These are phyloP conservation scores for Shinisaurus crocodilurus DNA, from an alignment of 2,113 vertebrate genomes.

Conservation along the genomic window DNA sequence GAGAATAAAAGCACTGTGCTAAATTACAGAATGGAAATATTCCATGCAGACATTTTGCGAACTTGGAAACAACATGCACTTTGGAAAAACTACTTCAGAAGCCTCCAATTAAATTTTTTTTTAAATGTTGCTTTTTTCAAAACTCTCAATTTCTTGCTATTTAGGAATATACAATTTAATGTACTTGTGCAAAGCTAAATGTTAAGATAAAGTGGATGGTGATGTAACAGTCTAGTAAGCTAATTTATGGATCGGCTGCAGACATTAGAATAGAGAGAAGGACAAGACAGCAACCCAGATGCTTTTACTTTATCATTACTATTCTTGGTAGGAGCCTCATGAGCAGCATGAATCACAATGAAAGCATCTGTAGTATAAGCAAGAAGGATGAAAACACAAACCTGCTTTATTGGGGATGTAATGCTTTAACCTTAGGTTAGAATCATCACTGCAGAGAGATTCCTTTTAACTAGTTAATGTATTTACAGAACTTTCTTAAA, in stretches of 20 bases:
- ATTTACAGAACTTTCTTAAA: slow-evolving; percentile 33
- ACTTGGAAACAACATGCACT: slow-evolving; percentile 54
- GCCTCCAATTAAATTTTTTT: slow-evolving; percentile 59
- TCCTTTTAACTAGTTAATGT: slow-evolving; percentile 52
- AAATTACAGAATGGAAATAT: slow-evolving; percentile 65
- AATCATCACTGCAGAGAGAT: slow-evolving; percentile 21
- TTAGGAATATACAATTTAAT: slow-evolving; percentile 63
- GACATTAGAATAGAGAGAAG: slow-evolving; percentile 44
- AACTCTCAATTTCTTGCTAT: slow-evolving; percentile 64
- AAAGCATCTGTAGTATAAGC: slow-evolving; percentile 69
- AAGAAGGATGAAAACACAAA: slow-evolving; percentile 69
- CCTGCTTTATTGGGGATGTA: slow-evolving; percentile 43
- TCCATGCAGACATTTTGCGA: slow-evolving; percentile 64
- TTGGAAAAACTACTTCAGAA: slow-evolving; percentile 59
- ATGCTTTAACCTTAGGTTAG: slow-evolving; percentile 57
- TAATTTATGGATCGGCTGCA: slow-evolving; percentile 73
- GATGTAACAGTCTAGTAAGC: slow-evolving; percentile 72
- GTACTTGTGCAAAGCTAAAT: slow-evolving; percentile 68
- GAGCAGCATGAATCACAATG: slow-evolving; percentile 79
- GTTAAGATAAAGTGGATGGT: slow-evolving; percentile 75
- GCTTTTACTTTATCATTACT: slow-evolving; percentile 70
- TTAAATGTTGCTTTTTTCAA: slow-evolving; percentile 18
- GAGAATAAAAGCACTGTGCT: slow-evolving; percentile 54
- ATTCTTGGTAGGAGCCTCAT: slow-evolving; percentile 66
- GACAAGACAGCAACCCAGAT: slow-evolving; percentile 63